Conservation (phyloP, 1,140 invertebrate species). For the Onthophagus taurus region DNA sequence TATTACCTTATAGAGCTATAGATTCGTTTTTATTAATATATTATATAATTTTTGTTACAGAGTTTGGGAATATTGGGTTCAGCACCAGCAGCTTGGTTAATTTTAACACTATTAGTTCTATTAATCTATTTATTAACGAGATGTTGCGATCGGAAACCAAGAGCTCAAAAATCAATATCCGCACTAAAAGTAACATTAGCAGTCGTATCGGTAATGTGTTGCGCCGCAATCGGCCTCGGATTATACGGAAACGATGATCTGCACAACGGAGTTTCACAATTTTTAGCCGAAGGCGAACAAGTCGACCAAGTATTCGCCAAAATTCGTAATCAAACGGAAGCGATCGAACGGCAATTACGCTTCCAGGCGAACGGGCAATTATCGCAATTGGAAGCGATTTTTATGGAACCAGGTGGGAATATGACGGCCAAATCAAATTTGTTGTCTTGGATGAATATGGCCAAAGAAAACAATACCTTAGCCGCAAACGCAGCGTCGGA, state of each 20-base stretch:
- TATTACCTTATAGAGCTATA: too few species aligned
- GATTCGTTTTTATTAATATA: too few species aligned
- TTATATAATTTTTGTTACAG: constrained; percentile 46
- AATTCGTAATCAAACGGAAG: constrained; percentile 58
- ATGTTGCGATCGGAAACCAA: constrained; percentile 85
- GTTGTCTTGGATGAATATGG: constrained; percentile 52
- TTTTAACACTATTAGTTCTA: constrained; percentile 76
- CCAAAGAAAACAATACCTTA: constrained; percentile 58
- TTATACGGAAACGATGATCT: constrained; percentile 91
- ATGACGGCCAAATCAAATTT: constrained; percentile 58
- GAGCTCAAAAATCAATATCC: constrained; percentile 73
- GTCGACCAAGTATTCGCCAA: constrained; percentile 65
- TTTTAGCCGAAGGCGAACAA: constrained; percentile 64
- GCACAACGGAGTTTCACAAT: constrained; percentile 77
- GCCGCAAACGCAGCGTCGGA: constrained; percentile 62
- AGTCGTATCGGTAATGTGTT: constrained; percentile 74
- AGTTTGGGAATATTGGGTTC: constrained; percentile 84
- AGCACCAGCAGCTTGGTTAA: constrained; percentile 80
- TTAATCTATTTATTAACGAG: constrained; percentile 85
- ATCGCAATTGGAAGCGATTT: constrained; percentile 57
- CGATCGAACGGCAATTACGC: constrained; percentile 31
- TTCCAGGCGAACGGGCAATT: constrained; percentile 42
- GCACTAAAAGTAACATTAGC: constrained; percentile 75
- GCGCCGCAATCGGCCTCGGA: constrained; percentile 64
- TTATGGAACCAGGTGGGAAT: constrained; percentile 50